These are phyloP conservation scores for Bombus breviceps DNA, from an alignment of 1,140 invertebrate genomes.

Conservation along the genomic window DNA sequence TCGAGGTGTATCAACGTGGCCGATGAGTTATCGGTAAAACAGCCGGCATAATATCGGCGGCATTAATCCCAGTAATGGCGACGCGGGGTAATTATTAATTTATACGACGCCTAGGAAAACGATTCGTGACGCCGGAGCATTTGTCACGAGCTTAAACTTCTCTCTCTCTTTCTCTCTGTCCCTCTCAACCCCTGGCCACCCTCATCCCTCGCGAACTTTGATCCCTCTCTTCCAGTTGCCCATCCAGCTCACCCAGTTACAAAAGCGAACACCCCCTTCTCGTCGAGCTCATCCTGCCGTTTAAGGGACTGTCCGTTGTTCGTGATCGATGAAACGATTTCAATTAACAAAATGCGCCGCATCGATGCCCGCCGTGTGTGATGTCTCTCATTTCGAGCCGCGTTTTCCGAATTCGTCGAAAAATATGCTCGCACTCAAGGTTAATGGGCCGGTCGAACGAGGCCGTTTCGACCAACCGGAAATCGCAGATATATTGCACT, in stretches of 20 bases:
- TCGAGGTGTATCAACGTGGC: slow-evolving; percentile 53
- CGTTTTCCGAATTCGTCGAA: slow-evolving; percentile 65
- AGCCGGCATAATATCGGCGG: slow-evolving; percentile 66
- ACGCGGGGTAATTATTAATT: slow-evolving; percentile 75
- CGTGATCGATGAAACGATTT: slow-evolving; percentile 74
- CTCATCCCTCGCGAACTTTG: not conserved
- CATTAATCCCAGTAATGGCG: slow-evolving; percentile 77
- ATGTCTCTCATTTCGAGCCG: slow-evolving; percentile 63
- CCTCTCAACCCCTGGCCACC: not conserved
- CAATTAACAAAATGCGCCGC: slow-evolving; percentile 73
- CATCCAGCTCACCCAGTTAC: slow-evolving; percentile 17
- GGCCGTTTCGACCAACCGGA: slow-evolving; percentile 60
- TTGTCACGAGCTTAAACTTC: slow-evolving; percentile 66
- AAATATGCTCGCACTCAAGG: slow-evolving; percentile 69
- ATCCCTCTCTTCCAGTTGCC: not conserved
- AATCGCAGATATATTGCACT: slow-evolving; percentile 60
- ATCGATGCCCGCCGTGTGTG: slow-evolving; percentile 42
- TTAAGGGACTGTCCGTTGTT: slow-evolving; percentile 48
- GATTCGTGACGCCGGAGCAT: slow-evolving; percentile 69
- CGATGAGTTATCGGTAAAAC: slow-evolving; percentile 70
- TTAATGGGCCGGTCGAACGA: slow-evolving; percentile 67
- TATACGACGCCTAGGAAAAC: slow-evolving; percentile 72
- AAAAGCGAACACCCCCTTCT: not conserved
- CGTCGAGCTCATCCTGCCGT: not conserved
- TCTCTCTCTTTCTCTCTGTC: not conserved